Evolutionary conservation across 2,797 vertebrate genomes (phyloP).

Genomic region (Moxostoma hubbsi): DNA sequence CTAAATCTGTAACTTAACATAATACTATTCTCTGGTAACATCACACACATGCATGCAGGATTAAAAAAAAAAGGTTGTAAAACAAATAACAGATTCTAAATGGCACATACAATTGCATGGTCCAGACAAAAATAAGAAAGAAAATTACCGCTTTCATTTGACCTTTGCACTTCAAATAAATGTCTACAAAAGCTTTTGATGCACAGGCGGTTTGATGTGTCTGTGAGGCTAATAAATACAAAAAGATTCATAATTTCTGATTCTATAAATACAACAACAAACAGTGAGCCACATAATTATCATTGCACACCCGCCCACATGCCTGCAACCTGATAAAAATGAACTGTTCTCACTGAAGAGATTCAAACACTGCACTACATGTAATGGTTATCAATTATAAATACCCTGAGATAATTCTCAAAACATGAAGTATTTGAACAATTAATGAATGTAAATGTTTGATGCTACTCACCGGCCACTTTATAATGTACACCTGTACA

Average conservation of each 20-base stretch:
- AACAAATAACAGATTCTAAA: too few relatives aligned
- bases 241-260: slow-evolving; percentile 1
- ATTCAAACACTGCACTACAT: neutral
- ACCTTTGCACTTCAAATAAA: too few relatives aligned
- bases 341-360: neutral
- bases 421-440: neutral
- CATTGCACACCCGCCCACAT: slow-evolving; percentile 16
- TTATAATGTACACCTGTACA: too few relatives aligned
- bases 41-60: too few relatives aligned
- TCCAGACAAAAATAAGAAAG: too few relatives aligned
- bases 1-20: too few relatives aligned
- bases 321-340: slow-evolving; percentile 20
- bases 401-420: neutral
- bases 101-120: too few relatives aligned
- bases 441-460: neutral
- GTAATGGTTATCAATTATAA: neutral
- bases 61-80: too few relatives aligned
- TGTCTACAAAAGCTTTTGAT: too few relatives aligned
- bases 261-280: slow-evolving; percentile 14
- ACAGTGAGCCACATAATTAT: slow-evolving; percentile 17
- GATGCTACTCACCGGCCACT: too few relatives aligned
- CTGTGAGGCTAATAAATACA: neutral
- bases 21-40: too few relatives aligned
- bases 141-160: too few relatives aligned
- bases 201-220: neutral